Evolutionary conservation across 2,888 invertebrate genomes (phyloP).

Genomic region (Pterobdella sp.): DNA sequence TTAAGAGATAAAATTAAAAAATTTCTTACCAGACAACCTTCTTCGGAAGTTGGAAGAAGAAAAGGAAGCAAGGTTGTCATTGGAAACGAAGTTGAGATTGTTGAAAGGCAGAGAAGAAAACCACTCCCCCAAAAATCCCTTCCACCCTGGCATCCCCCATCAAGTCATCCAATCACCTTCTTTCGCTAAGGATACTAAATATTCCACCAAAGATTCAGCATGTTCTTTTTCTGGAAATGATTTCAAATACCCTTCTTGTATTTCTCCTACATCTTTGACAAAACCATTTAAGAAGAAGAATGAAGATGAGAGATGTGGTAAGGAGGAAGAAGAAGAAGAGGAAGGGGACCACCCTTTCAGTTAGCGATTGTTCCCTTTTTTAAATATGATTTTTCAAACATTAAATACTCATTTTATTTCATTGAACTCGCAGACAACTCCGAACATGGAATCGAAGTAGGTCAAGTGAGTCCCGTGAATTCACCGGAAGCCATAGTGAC

Average conservation of each 20-base stretch:
- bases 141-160: slow-evolving; percentile 12
- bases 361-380: too few relatives aligned
- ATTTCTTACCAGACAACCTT: slow-evolving; percentile 6
- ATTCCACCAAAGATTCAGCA: neutral
- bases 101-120: neutral
- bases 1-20: neutral
- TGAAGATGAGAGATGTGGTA: neutral
- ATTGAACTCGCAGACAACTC: neutral
- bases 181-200: slow-evolving; percentile 3
- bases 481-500: neutral
- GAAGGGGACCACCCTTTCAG: neutral
- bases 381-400: too few relatives aligned
- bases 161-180: slow-evolving; percentile 21
- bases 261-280: neutral
- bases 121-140: neutral
- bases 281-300: neutral
- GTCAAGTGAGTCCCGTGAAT: neutral
- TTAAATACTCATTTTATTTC: too few relatives aligned
- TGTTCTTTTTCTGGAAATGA: neutral
- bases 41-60: slow-evolving; percentile 11
- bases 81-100: slow-evolving; percentile 9
- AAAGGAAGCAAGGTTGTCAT: slow-evolving; percentile 1
- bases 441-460: neutral
- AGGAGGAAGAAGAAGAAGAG: slow-evolving; percentile 8
- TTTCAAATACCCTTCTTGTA: neutral